Base-by-base conservation (phyloP, 2,797 vertebrate species). In the Synanceia verrucosa region DNA sequence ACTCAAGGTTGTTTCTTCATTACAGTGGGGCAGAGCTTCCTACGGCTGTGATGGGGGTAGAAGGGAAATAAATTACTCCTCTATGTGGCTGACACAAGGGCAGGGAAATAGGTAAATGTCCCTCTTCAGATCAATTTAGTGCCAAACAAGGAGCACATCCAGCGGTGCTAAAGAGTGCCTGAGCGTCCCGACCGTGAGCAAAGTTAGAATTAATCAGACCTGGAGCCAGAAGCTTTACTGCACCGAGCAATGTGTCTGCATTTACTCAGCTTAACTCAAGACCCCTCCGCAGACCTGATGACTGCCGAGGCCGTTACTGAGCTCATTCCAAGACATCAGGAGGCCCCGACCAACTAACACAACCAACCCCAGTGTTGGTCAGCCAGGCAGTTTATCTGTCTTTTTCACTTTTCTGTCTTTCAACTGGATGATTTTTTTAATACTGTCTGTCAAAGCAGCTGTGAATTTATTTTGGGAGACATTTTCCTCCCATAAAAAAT, bases 1-100 rank as follows among this genome's bases (percentile, higher is more conserved):
- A 81, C 31, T 85, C 88, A 90, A 93, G 91, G 90, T 91, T 88
- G 81, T 69, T 39, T 73, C 70, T 80, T 90, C 71, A 87, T 88
- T 79, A 88, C 47, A 47, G 73, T 0, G 19, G 53, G 58, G 58
- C 36, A 44, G 56, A 18, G 37, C 68, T 75, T 83, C 68, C 74
- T 85, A 51, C 53, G 23, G 62, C 73, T 55, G 62, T 7, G 18
- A 61, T 21, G 63, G 69, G 77, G 29, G 55, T 73, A 59, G 79
- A 73, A 77, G 61, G 52, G 66, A 81, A 89, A 89, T 73, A 81
- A 90, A 91, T 82, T 66, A 88, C 53, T 47, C 51, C 39, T 23
- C 66, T 52, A 46, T 44, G 52, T 51, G 44, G 58, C 72, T 78
- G 57, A 69, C 66, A 79, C 73, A 84, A 74, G 84, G 81, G 66